A percentile compares a stretch with the other conserved stretches of the same genome.
Conservation (phyloP, 2,888 invertebrate genomes). For the Molanna angustata region DNA sequence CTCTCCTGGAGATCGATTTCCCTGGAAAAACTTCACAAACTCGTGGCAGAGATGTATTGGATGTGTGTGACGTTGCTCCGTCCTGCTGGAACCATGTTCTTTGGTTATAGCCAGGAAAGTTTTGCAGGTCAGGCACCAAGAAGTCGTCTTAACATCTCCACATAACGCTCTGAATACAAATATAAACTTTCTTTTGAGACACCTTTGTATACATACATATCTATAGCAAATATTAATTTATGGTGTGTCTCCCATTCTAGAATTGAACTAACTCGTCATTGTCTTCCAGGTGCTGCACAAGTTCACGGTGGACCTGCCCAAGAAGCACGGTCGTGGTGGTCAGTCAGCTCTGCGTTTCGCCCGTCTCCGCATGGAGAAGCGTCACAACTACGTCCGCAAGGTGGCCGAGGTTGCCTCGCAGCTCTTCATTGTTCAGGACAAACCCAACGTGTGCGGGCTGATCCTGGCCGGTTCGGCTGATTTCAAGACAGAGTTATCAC, state of each 20-base stretch:
- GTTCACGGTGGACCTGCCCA: slow-evolving; percentile 97
- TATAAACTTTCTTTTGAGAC: too few relatives aligned
- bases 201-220: background rate
- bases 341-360: slow-evolving; percentile 99
- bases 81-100: too few relatives aligned
- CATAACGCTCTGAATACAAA: too few relatives aligned
- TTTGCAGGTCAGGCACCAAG: too few relatives aligned
- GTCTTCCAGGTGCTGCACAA: slow-evolving; percentile 79
- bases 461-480: slow-evolving; percentile 99
- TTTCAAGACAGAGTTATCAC: slow-evolving; percentile 99
- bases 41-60: too few relatives aligned
- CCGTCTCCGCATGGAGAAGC: slow-evolving; percentile 97
- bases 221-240: background rate
- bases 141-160: too few relatives aligned
- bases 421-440: slow-evolving; percentile 95
- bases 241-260: background rate
- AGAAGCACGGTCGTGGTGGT: slow-evolving; percentile 99
- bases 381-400: slow-evolving; percentile 99
- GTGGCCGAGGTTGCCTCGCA: slow-evolving; percentile 97
- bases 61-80: too few relatives aligned
- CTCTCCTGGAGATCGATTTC: too few relatives aligned
- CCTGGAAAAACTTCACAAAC: too few relatives aligned
- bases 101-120: too few relatives aligned
- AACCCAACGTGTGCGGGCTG: slow-evolving; percentile 95
- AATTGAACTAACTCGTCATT: background rate